Conservation (phyloP, 2,113 vertebrate genomes). For the Poeciliopsis prolifica region DNA sequence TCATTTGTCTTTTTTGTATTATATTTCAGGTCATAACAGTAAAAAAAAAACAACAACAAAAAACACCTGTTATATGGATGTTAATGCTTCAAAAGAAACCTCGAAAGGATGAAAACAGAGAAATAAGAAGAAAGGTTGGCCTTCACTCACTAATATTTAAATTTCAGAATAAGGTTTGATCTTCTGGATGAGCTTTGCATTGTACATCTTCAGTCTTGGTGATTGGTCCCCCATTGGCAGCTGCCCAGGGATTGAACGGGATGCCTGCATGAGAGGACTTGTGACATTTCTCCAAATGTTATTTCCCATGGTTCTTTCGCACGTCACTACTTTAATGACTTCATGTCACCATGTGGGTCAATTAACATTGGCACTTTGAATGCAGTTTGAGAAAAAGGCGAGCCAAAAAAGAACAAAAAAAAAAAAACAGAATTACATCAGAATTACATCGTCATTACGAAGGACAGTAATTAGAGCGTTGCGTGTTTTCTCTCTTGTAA, state of each 20-base stretch:
- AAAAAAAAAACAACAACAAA: neutral
- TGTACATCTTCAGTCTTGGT: neutral
- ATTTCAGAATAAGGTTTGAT: neutral
- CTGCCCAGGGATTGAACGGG: neutral
- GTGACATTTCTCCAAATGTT: conserved; percentile 7
- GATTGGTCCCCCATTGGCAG: neutral
- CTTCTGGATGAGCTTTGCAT: neutral
- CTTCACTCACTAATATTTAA: neutral
- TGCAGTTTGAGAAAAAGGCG: neutral
- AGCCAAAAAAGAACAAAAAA: neutral
- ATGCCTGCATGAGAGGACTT: neutral
- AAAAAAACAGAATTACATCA: neutral
- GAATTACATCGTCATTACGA: neutral
- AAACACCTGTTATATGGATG: neutral
- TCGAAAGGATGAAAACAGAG: too few relatives aligned
- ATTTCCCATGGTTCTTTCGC: neutral
- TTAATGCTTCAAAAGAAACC: neutral
- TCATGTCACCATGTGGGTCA: conserved; percentile 1
- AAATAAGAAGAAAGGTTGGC: neutral
- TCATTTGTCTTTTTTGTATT: neutral
- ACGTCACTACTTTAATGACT: neutral
- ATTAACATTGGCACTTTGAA: neutral
- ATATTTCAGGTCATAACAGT: neutral
- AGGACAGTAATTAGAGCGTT: neutral
- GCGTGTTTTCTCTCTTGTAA: neutral